Conservation (phyloP, 2,888 invertebrate genomes). For the Melinaea marsaeus region DNA sequence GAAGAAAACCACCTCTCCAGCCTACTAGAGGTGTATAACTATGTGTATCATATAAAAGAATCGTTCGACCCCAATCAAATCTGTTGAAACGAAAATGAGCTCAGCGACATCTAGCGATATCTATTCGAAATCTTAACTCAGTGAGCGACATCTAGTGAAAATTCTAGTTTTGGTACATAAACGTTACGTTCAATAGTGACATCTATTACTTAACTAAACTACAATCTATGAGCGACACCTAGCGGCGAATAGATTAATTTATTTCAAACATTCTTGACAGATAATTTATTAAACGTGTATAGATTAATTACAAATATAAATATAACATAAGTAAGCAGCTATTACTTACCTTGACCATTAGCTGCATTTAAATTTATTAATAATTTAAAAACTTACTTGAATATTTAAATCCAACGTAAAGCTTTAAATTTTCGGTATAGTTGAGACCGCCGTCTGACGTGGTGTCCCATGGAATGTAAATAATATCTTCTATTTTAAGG, state of each 20-base stretch:
- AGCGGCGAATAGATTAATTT: conserved; percentile 23
- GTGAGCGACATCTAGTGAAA: background rate
- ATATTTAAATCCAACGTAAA: conserved; percentile 82
- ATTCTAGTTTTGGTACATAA: background rate
- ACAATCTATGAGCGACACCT: conserved; percentile 26
- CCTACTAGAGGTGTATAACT: conserved; percentile 83
- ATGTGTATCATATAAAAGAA: conserved; percentile 86
- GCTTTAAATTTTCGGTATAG: conserved; percentile 79
- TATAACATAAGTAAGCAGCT: background rate
- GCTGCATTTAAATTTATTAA: background rate
- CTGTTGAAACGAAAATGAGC: conserved; percentile 60
- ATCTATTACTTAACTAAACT: conserved; percentile 23
- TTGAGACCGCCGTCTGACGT: conserved; percentile 74
- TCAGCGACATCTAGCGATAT: conserved; percentile 44
- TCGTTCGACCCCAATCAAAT: conserved; percentile 84
- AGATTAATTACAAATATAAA: background rate
- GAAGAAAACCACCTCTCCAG: conserved; percentile 84
- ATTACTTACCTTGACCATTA: conserved; percentile 6
- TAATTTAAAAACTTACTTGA: conserved; percentile 79
- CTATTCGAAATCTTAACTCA: background rate
- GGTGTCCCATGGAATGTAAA: conserved; percentile 80
- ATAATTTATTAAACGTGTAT: background rate
- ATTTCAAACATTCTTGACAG: background rate
- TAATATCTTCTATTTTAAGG: conserved; percentile 65
- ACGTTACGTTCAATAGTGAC: conserved; percentile 22